phyloP scores from a whole-genome alignment of 2,888 invertebrate genomes.

The Melangyna quadrimaculata region DNA sequence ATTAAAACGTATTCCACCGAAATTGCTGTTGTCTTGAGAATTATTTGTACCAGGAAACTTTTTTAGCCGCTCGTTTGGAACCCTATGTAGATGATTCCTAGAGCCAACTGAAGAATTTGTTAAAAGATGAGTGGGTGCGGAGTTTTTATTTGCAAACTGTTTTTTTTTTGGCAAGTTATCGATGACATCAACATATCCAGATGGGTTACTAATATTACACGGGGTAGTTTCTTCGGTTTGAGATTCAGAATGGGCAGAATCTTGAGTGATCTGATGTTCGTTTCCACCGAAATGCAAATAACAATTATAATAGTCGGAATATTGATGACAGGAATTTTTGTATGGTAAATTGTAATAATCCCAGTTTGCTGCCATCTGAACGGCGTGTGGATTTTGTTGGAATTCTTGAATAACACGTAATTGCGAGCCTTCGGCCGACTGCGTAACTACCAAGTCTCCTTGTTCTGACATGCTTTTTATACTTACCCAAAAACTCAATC shows the following conservation, averaged over 20 bases:
- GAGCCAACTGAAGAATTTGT: background rate
- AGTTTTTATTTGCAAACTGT: conserved; percentile 71
- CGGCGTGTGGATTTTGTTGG: conserved; percentile 76
- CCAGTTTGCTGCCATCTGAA: conserved; percentile 56
- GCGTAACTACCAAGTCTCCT: conserved; percentile 44
- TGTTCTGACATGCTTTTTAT: conserved; percentile 58
- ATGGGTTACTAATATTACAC: conserved; percentile 78
- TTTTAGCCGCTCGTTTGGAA: conserved; percentile 40
- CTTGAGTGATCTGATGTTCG: conserved; percentile 72
- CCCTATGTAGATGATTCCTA: conserved; percentile 2
- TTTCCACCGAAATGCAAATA: conserved; percentile 76
- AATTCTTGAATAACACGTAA: conserved; percentile 79
- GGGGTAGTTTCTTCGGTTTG: conserved; percentile 72
- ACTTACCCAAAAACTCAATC: conserved; percentile 55
- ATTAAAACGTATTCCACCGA: conserved; percentile 83
- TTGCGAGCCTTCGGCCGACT: conserved; percentile 30
- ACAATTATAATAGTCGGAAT: conserved; percentile 78
- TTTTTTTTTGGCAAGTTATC: conserved; percentile 69
- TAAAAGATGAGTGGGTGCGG: conserved; percentile 73
- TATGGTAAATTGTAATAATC: conserved; percentile 72
- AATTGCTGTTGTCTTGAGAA: conserved; percentile 74
- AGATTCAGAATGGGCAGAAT: conserved; percentile 71
- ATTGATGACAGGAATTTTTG: conserved; percentile 74
- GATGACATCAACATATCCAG: conserved; percentile 81
- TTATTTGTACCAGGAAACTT: conserved; percentile 34